A percentile compares a stretch with the other conserved stretches of the same genome.
Conservation (phyloP, 2,797 vertebrate genomes). For the Sphenopsis melanotis region DNA sequence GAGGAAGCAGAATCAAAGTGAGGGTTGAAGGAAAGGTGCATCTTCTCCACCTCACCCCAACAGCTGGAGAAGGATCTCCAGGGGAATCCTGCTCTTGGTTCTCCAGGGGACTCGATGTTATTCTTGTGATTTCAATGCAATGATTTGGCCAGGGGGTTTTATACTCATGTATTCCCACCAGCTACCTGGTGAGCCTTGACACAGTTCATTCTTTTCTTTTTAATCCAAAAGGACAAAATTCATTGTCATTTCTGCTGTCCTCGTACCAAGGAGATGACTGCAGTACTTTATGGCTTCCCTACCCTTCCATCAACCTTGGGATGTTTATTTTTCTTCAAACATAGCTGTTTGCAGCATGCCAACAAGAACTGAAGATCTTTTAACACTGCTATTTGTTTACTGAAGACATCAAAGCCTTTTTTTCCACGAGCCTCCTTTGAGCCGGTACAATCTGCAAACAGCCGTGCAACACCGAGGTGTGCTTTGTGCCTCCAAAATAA, state of each 20-base stretch:
- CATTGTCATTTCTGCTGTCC: not conserved
- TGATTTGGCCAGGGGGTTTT: not conserved
- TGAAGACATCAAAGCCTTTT: constrained; percentile 36
- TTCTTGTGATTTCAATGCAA: not conserved
- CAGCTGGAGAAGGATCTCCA: not conserved
- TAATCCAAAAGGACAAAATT: not conserved
- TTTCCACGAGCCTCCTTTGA: not conserved
- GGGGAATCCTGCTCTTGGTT: not conserved
- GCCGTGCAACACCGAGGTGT: not conserved
- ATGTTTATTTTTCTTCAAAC: constrained; percentile 49
- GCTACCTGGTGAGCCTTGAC: not conserved
- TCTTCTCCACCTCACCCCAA: not conserved
- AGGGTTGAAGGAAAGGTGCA: not conserved
- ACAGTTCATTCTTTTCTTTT: not conserved
- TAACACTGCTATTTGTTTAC: constrained; percentile 45
- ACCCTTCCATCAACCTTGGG: constrained; percentile 29
- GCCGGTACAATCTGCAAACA: not conserved
- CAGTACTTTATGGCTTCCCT: not conserved
- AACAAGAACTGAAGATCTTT: constrained; percentile 36
- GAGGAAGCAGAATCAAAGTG: not conserved
- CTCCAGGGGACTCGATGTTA: not conserved
- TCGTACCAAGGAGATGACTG: not conserved
- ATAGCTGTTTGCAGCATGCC: constrained; percentile 21
- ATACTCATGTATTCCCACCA: fast-evolving
- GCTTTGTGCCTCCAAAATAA: not conserved